Conservation (phyloP, 2,888 invertebrate genomes). For the Alsophila aescularia region DNA sequence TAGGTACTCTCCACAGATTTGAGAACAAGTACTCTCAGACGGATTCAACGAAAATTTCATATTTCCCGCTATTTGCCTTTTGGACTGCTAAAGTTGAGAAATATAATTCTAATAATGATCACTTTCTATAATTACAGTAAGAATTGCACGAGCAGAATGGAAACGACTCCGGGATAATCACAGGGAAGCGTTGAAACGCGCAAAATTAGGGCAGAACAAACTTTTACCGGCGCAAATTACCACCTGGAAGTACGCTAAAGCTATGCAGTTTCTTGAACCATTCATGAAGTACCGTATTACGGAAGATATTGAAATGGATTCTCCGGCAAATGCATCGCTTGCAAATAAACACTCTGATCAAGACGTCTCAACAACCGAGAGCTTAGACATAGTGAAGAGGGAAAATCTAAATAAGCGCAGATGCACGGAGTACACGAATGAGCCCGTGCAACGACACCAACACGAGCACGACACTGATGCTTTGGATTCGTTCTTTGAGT, state of each 20-base stretch:
- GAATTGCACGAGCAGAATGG: slow-evolving; percentile 74
- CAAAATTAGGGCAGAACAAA: slow-evolving; percentile 76
- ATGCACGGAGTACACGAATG: slow-evolving; percentile 41
- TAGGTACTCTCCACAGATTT: no score
- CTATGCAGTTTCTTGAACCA: slow-evolving; percentile 77
- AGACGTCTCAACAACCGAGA: slow-evolving; percentile 61
- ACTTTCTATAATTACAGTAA: slow-evolving; percentile 62
- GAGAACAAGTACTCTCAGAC: no score
- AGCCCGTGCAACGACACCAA: slow-evolving; percentile 31
- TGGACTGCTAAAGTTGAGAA: no score
- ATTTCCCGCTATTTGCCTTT: no score
- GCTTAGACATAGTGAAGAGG: slow-evolving; percentile 37
- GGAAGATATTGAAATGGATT: slow-evolving; percentile 72
- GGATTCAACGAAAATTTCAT: no score
- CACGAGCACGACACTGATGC: slow-evolving; percentile 56
- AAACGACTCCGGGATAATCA: slow-evolving; percentile 76
- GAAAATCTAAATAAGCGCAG: slow-evolving; percentile 51
- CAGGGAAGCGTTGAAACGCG: slow-evolving; percentile 72
- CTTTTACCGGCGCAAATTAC: slow-evolving; percentile 75
- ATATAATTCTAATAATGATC: not conserved
- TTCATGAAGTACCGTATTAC: slow-evolving; percentile 79
- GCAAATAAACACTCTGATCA: slow-evolving; percentile 51
- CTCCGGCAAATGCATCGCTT: slow-evolving; percentile 37
- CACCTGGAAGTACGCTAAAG: slow-evolving; percentile 78
- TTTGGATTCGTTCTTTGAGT: slow-evolving; percentile 72